Evolutionary conservation across 2,797 vertebrate genomes (phyloP).

Genomic region (Avahi laniger): DNA sequence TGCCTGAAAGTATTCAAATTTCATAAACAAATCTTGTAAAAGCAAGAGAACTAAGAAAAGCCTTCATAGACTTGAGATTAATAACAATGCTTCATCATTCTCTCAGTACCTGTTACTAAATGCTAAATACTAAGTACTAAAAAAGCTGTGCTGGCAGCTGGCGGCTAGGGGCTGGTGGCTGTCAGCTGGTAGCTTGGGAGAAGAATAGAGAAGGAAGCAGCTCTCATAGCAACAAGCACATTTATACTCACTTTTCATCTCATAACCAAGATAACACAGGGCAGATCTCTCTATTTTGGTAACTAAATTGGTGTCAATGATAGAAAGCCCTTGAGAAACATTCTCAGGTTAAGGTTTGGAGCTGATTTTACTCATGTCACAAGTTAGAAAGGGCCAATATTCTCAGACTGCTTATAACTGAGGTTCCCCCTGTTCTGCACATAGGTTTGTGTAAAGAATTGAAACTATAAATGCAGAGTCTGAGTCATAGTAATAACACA

Average conservation of each 20-base stretch:
- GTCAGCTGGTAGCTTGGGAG: not conserved
- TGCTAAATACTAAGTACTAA: constrained; percentile 28
- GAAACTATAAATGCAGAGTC: not conserved
- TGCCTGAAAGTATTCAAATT: constrained; percentile 41
- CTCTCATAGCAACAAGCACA: not conserved
- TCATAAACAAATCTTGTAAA: constrained; percentile 61
- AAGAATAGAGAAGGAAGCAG: constrained; percentile 41
- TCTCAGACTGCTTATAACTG: not conserved
- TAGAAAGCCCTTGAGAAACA: constrained; percentile 25
- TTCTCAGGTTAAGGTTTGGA: not conserved
- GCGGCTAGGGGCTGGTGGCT: not conserved
- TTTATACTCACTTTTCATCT: constrained; percentile 52
- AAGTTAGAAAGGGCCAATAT: not conserved
- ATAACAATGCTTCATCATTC: constrained; percentile 39
- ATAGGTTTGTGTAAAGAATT: not conserved
- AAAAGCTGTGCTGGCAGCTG: not conserved
- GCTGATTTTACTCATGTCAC: not conserved
- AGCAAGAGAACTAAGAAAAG: constrained; percentile 37
- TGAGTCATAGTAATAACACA: not conserved
- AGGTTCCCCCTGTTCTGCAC: not conserved
- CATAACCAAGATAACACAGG: not conserved
- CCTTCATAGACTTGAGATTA: constrained; percentile 35
- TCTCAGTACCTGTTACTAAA: constrained; percentile 46
- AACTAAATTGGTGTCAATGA: not conserved
- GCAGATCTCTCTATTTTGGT: not conserved